Evolutionary conservation across 2,113 vertebrate genomes (phyloP), one percentile per base, ranked within the genome.

Genomic region (Octodon degus): DNA sequence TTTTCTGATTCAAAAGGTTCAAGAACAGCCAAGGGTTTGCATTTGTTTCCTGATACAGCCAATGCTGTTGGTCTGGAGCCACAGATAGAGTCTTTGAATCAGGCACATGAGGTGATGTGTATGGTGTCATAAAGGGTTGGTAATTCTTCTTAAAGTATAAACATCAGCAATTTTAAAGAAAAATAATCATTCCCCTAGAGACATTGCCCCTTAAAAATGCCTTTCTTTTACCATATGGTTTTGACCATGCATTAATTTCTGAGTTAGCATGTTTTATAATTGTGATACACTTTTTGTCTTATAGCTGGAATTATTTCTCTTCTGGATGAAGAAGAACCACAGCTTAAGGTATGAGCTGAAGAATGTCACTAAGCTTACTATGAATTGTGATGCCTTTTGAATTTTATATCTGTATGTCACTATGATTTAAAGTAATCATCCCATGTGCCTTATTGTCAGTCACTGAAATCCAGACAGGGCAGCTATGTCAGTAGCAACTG

Each of bases 281-380:
- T 87, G 63, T 68, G 80, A 89, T 95, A 58, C 34, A 1, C 68
- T 10, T 96, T 97, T 98, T 98, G 30, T 98, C 94, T 98, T 98
- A 65, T 89, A 99, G 99, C 99, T 99, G 99, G 99, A 97, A 99
- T 99, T 88, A 99, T 99, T 98, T 99, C 99, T 86, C 99, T 99
- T 97, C 99, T 99, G 98, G 99, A 99, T 98, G 99, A 99, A 98
- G 99, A 99, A 96, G 99, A 99, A 97, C 99, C 99, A 67, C 99
- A 99, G 96, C 99, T 99, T 88, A 99, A 99, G 99, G 99, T 99
- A 99, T 97, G 94, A 7, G 25, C 70, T 47, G n/a, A 95, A 96
- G 83, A 90, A 93, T 67, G 65, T 91, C 81, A 92, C 74, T 89
- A 11, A 16, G 24, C 12, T 90, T 84, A 81, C 27, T 91, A 24